Evolutionary conservation across 2,888 invertebrate species (phyloP), one percentile per base, ranked within the genome.

Genomic region (Aspidiotus destructor): DNA sequence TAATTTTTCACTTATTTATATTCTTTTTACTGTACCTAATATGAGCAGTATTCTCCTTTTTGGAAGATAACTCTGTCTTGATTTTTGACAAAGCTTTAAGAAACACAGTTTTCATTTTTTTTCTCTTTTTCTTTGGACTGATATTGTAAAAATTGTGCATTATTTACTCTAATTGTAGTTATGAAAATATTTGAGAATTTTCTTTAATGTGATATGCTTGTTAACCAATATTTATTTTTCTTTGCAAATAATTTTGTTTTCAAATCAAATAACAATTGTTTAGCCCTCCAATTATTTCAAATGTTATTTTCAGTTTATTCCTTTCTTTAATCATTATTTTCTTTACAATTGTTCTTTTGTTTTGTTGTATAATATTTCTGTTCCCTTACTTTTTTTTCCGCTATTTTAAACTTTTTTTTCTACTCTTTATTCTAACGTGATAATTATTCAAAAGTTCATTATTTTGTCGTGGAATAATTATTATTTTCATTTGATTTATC

Each of bases 161-260:
- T 67, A 60, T 67, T 57, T 57, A 17, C 40, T 58, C 28, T 28
- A 28, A 28, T 28, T 28, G 48, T 41, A 48, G 41, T 57, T 67
- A 42, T 67, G 48, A 40, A 48, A 67, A 54, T 67, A 60, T 67
- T 28, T 67, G 58, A 67, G 52, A 67, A 48, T 60, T 60, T 44
- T 58, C n/a, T 67, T 67, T 58, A 60, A 28, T 67, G 67, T 67
- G 67, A 67, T 67, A 67, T 48, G 60, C 67, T 67, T 67, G 67
- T 67, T 67, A 40, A 67, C 67, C 67, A 67, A 48, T 42, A 41
- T 58, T 58, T 67, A 41, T 48, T 58, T 67, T 57, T 57, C 17
- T 57, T 15, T 10, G 16, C 57, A n/a, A 57, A 57, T 16, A 10
- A 15, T 28, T 28, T 28, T 28, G 28, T 28, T 28, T 28, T 5